phyloP scores from a whole-genome alignment of 2,888 invertebrate species.

The Leptinotarsa tumamoca region DNA sequence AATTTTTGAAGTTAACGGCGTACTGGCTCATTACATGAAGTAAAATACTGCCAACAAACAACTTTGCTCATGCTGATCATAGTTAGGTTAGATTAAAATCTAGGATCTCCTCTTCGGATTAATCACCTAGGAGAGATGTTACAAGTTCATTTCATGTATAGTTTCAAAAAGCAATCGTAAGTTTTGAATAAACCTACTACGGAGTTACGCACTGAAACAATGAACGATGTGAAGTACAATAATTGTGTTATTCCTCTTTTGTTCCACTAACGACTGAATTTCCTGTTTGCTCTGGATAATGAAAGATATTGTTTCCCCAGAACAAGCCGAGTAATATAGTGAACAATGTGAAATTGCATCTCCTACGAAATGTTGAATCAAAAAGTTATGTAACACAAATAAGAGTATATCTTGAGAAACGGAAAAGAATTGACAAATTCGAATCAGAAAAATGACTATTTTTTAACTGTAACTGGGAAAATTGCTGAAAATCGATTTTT shows the following conservation, averaged over 20 bases:
- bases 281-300: slow-evolving; percentile 5
- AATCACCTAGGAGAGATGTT: neutral
- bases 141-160: neutral
- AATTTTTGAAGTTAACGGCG: no score
- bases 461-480: no score
- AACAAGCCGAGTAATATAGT: neutral
- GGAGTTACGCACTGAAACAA: neutral
- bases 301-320: slow-evolving; percentile 8
- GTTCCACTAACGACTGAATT: neutral
- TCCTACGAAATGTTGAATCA: neutral
- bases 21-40: no score
- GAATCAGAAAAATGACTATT: no score
- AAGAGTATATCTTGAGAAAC: neutral
- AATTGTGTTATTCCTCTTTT: slow-evolving; percentile 10
- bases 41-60: neutral
- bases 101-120: neutral
- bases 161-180: neutral
- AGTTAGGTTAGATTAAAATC: neutral
- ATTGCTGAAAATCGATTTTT: no score
- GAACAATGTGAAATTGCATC: neutral
- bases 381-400: neutral
- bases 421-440: neutral
- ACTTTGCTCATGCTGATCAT: no score
- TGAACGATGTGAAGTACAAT: neutral
- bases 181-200: neutral